A percentile compares a stretch with the other conserved stretches of the same genome.
phyloP scores from a whole-genome alignment of 2,797 vertebrate genomes.

The Poliocrania exsul region DNA sequence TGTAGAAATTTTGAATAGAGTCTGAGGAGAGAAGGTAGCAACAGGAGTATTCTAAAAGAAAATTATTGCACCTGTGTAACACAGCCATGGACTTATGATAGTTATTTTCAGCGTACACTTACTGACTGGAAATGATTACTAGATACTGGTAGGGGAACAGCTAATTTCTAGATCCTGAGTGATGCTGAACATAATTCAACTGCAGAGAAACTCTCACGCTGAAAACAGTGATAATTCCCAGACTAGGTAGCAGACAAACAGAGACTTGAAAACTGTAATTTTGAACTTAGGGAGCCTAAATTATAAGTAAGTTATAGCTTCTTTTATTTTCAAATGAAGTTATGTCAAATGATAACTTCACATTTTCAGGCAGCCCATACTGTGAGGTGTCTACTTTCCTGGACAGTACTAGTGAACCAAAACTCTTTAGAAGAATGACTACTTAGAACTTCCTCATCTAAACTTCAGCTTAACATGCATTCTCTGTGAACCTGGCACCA shows the following conservation, averaged over 20 bases:
- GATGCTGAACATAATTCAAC: background rate
- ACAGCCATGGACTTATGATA: background rate
- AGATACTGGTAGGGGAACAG: background rate
- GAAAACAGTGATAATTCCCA: background rate
- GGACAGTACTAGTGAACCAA: background rate
- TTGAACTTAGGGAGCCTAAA: background rate
- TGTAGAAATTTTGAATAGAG: background rate
- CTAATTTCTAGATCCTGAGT: background rate
- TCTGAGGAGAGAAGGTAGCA: background rate
- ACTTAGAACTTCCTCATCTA: background rate
- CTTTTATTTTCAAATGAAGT: background rate
- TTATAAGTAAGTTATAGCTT: background rate
- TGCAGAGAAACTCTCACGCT: background rate
- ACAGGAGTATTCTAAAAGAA: background rate
- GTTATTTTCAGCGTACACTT: background rate
- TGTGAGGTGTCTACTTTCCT: background rate
- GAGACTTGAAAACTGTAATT: background rate
- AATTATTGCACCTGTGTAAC: background rate
- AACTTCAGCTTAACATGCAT: background rate
- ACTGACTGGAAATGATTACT: background rate
- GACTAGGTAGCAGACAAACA: background rate
- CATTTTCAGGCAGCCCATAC: fast-evolving
- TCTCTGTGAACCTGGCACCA: background rate
- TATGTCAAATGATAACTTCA: background rate
- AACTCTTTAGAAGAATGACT: background rate